phyloP scores from a whole-genome alignment of 1,140 invertebrate genomes.

The Adelges cooleyi region DNA sequence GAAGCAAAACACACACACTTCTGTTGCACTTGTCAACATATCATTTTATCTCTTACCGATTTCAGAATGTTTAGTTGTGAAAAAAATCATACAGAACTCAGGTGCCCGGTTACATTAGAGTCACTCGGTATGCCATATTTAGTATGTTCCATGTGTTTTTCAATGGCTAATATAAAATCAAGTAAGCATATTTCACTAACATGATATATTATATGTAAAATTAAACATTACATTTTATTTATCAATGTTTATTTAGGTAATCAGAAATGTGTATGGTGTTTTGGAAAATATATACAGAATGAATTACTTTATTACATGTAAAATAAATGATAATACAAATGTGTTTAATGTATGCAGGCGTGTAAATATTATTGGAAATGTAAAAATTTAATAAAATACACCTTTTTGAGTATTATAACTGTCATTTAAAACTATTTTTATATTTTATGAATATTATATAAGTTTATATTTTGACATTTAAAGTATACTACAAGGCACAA shows the following conservation, averaged over 20 bases:
- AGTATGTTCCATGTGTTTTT: conserved; percentile 19
- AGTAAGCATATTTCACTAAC: neutral
- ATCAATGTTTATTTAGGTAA: neutral
- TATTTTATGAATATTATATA: too few relatives aligned
- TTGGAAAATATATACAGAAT: conserved; percentile 15
- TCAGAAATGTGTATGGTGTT: conserved; percentile 23
- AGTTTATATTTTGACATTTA: too few relatives aligned
- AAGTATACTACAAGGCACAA: too few relatives aligned
- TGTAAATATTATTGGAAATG: too few relatives aligned
- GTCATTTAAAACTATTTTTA: too few relatives aligned
- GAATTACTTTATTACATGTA: neutral
- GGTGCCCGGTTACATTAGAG: conserved; percentile 12
- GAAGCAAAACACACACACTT: neutral
- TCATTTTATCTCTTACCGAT: neutral
- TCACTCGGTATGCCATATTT: conserved; percentile 12
- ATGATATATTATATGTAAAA: too few relatives aligned
- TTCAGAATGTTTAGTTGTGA: conserved; percentile 18
- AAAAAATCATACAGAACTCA: conserved; percentile 13
- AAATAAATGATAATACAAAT: too few relatives aligned
- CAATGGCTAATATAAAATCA: conserved; percentile 14
- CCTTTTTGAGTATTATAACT: too few relatives aligned
- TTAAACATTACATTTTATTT: too few relatives aligned
- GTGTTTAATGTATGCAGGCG: too few relatives aligned
- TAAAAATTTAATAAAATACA: too few relatives aligned
- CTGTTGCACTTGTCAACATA: neutral